phyloP scores from a whole-genome alignment of 1,140 invertebrate genomes.

The Globodera ellingtonae region DNA sequence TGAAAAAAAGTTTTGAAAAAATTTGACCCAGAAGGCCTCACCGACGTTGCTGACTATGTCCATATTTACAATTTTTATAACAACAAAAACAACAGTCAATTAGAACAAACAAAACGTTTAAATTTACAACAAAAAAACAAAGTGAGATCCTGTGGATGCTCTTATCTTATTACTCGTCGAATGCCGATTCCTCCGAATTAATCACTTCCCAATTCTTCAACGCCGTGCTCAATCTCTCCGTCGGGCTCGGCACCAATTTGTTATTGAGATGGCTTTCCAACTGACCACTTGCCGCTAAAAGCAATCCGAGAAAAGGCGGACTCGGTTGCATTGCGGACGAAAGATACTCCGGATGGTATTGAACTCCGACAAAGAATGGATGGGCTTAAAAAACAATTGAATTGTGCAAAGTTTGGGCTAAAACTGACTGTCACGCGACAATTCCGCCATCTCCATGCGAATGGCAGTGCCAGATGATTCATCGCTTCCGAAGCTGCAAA shows the following conservation, averaged over 20 bases:
- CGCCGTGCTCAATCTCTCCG: not conserved
- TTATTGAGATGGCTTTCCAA: slow-evolving; percentile 38
- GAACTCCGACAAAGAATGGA: slow-evolving; percentile 90
- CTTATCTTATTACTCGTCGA: not conserved
- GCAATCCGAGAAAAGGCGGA: slow-evolving; percentile 89
- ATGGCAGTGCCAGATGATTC: slow-evolving; percentile 63
- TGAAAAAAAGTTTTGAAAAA: too few species aligned
- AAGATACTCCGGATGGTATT: slow-evolving; percentile 96
- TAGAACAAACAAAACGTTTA: too few species aligned
- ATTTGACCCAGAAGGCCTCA: too few species aligned
- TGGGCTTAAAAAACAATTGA: slow-evolving; percentile 70
- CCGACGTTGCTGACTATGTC: too few species aligned
- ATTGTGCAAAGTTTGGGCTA: not conserved
- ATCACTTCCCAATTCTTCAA: not conserved
- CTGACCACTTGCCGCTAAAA: slow-evolving; percentile 78
- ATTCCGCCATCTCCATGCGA: slow-evolving; percentile 81
- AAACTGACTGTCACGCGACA: slow-evolving; percentile 59
- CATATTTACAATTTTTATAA: too few species aligned
- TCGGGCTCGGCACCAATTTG: not conserved
- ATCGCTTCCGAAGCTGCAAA: slow-evolving; percentile 57
- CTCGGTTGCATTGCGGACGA: slow-evolving; percentile 89
- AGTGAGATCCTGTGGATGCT: too few species aligned
- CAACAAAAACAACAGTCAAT: too few species aligned
- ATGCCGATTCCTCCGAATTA: not conserved
- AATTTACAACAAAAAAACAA: too few species aligned